Evolutionary conservation across 1,140 invertebrate species (phyloP).

Genomic region (Drosophila busckii): DNA sequence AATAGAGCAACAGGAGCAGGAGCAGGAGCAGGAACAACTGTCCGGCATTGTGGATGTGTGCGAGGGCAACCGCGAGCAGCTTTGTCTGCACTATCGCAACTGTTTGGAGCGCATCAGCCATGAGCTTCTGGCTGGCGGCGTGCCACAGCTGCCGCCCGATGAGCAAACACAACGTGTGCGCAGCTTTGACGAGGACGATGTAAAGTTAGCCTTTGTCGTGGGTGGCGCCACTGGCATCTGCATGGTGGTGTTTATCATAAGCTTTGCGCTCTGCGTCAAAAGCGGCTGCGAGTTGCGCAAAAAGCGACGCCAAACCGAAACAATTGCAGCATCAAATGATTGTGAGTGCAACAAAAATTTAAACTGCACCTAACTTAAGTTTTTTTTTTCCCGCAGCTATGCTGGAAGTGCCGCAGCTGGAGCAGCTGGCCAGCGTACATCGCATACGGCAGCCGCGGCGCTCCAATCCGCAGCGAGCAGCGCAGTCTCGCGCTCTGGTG

Average conservation of each 20-base stretch:
- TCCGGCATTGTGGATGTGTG: slow-evolving; percentile 47
- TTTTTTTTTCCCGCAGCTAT: slow-evolving; percentile 14
- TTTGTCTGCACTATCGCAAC: slow-evolving; percentile 54
- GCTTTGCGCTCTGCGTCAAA: slow-evolving; percentile 59
- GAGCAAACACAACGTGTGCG: slow-evolving; percentile 39
- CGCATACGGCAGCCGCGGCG: slow-evolving; percentile 41
- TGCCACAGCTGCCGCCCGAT: slow-evolving; percentile 10
- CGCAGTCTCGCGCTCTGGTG: slow-evolving; percentile 36
- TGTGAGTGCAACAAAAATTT: too few relatives aligned
- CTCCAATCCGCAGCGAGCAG: slow-evolving; percentile 44
- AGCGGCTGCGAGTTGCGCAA: slow-evolving; percentile 59
- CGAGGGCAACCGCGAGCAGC: slow-evolving; percentile 52
- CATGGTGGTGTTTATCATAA: slow-evolving; percentile 67
- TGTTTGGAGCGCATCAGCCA: slow-evolving; percentile 61
- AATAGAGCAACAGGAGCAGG: slow-evolving; percentile 19
- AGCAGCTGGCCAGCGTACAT: slow-evolving; percentile 40
- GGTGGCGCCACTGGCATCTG: slow-evolving; percentile 63
- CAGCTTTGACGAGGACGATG: slow-evolving; percentile 57
- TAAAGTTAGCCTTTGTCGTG: slow-evolving; percentile 61
- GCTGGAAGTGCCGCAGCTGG: slow-evolving; percentile 31
- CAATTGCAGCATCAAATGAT: too few relatives aligned
- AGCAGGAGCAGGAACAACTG: slow-evolving; percentile 13
- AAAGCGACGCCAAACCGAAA: slow-evolving; percentile 18
- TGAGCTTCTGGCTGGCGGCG: slow-evolving; percentile 33
- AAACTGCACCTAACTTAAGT: neutral